These are phyloP conservation scores for Drosophila austrosaltans DNA, from an alignment of 2,888 invertebrate species.

Conservation along the genomic window DNA sequence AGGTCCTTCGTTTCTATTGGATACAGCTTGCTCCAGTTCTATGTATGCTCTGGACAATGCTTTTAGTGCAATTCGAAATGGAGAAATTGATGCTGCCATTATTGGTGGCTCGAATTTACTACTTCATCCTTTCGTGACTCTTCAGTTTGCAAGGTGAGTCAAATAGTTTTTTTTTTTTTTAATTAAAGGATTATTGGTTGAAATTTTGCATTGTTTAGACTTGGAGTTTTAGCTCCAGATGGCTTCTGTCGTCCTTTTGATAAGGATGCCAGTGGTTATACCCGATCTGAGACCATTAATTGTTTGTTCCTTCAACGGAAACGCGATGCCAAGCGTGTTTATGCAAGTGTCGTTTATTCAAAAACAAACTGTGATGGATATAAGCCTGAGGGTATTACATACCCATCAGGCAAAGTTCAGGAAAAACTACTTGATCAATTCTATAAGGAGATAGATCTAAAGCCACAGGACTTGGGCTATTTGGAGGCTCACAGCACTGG, in stretches of 20 bases:
- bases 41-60: conserved; percentile 94
- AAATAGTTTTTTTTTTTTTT: background rate
- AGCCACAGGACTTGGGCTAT: conserved; percentile 88
- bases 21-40: conserved; percentile 98
- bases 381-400: conserved; percentile 88
- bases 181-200: background rate
- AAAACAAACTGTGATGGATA: conserved; percentile 93
- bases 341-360: conserved; percentile 89
- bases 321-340: conserved; percentile 87
- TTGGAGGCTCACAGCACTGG: conserved; percentile 95
- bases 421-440: conserved; percentile 86
- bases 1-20: conserved; percentile 94
- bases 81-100: conserved; percentile 94
- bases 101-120: conserved; percentile 94
- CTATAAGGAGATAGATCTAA: conserved; percentile 88
- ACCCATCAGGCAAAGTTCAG: conserved; percentile 87
- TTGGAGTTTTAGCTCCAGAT: conserved; percentile 91
- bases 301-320: conserved; percentile 89
- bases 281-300: conserved; percentile 91
- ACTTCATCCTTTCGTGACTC: conserved; percentile 93
- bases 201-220: conserved; percentile 81
- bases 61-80: conserved; percentile 89
- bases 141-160: conserved; percentile 91
- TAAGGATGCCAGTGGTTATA: conserved; percentile 91
- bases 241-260: conserved; percentile 97